phyloP scores from a whole-genome alignment of 2,888 invertebrate species.

The Eristalis tenax region DNA sequence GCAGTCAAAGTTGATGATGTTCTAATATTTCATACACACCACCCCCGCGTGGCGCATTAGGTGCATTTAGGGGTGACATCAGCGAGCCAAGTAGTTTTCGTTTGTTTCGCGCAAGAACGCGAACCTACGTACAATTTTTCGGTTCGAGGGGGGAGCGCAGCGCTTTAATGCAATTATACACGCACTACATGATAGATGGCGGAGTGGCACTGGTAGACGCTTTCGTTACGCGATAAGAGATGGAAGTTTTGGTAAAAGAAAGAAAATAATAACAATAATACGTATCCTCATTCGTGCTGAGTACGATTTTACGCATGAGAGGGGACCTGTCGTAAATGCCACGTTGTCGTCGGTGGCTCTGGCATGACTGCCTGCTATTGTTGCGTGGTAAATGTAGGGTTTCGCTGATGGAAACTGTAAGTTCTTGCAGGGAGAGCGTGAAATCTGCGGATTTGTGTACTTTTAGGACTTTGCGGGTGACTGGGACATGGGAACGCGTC shows the following conservation, averaged over 20 bases:
- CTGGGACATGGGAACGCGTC: no score
- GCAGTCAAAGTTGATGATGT: slow-evolving; percentile 53
- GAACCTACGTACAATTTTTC: neutral
- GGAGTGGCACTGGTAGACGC: neutral
- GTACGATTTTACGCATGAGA: neutral
- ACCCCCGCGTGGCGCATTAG: slow-evolving; percentile 22
- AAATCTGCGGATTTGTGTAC: no score
- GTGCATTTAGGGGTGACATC: slow-evolving; percentile 42
- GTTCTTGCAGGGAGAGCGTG: no score
- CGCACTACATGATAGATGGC: slow-evolving; percentile 41
- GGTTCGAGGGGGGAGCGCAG: neutral
- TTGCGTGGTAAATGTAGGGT: no score
- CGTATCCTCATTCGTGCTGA: neutral
- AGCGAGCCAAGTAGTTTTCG: slow-evolving; percentile 1
- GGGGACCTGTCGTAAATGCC: neutral
- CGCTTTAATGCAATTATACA: slow-evolving; percentile 34
- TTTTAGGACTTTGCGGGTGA: no score
- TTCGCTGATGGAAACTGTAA: no score
- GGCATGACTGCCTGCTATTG: no score
- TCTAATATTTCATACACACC: slow-evolving; percentile 51
- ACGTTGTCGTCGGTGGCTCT: neutral
- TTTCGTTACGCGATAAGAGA: neutral
- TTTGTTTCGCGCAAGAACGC: neutral
- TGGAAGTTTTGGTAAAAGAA: neutral
- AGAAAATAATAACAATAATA: neutral